A percentile compares a stretch with the other conserved stretches of the same genome.
These are phyloP conservation scores for Anhinga anhinga DNA, from an alignment of 2,113 vertebrate species.

Conservation along the genomic window DNA sequence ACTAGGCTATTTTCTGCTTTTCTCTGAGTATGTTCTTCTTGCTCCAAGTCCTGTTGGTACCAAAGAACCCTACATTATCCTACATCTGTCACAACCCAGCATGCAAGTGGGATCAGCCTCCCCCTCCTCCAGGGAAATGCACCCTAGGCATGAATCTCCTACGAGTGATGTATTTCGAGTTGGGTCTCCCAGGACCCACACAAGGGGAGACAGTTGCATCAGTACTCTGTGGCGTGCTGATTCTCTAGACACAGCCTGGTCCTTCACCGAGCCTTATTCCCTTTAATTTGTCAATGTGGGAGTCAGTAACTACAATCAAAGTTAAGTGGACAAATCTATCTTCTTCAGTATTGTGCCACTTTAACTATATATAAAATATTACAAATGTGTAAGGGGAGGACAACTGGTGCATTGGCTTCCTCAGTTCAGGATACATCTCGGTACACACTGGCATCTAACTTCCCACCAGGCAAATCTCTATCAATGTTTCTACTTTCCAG, in stretches of 20 bases:
- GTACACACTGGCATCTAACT: neutral
- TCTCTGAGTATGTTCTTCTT: neutral
- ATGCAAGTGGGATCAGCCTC: neutral
- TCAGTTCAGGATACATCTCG: neutral
- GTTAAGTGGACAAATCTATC: neutral
- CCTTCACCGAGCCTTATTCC: neutral
- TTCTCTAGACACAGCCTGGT: neutral
- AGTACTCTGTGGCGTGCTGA: neutral
- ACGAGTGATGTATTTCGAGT: accelerated
- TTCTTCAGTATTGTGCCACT: neutral
- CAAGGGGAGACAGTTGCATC: neutral
- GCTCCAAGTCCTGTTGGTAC: neutral
- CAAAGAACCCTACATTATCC: neutral
- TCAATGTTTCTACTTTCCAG: neutral
- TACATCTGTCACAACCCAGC: neutral
- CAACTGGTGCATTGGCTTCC: neutral
- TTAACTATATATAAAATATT: neutral
- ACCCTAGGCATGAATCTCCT: neutral
- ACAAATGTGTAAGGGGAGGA: neutral
- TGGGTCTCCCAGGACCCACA: neutral
- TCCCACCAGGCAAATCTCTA: neutral
- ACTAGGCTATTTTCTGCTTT: neutral
- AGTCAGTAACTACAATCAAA: neutral
- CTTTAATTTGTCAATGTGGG: neutral
- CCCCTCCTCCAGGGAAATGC: neutral